Conservation (phyloP, 1,140 invertebrate genomes). For the Drosophila lowei region DNA sequence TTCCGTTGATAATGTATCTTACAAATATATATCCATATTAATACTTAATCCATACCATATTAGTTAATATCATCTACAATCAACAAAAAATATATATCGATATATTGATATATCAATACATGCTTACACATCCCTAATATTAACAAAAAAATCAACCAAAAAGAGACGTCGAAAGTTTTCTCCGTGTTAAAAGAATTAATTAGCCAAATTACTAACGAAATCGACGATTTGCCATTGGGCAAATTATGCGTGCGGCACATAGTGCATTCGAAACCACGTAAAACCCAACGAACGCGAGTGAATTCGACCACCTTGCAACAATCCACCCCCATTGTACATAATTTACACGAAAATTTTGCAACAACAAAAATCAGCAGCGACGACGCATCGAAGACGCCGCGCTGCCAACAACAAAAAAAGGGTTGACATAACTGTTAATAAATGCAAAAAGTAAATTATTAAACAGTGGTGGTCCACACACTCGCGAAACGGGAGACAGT, state of each 20-base stretch:
- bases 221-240: slow-evolving; percentile 54
- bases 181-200: slow-evolving; percentile 55
- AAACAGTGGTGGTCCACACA: slow-evolving; percentile 55
- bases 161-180: slow-evolving; percentile 70
- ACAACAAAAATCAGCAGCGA: slow-evolving; percentile 52
- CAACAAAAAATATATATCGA: too few species aligned
- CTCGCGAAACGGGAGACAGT: slow-evolving; percentile 23
- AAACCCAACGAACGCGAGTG: slow-evolving; percentile 62
- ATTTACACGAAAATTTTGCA: slow-evolving; percentile 73
- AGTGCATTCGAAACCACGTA: slow-evolving; percentile 69
- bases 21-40: too few species aligned
- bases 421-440: slow-evolving; percentile 74
- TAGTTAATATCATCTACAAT: too few species aligned
- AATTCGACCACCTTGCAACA: slow-evolving; percentile 42
- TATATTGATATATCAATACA: too few species aligned
- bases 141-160: slow-evolving; percentile 46
- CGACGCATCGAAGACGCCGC: slow-evolving; percentile 29
- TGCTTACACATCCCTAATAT: slow-evolving; percentile 22
- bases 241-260: slow-evolving; percentile 62
- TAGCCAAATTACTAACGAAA: slow-evolving; percentile 66
- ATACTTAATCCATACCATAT: too few species aligned
- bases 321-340: slow-evolving; percentile 69
- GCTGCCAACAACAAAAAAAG: slow-evolving; percentile 44
- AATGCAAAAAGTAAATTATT: slow-evolving; percentile 65
- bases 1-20: too few species aligned